A percentile compares a stretch with the other conserved stretches of the same genome.
Evolutionary conservation across 2,888 invertebrate genomes (phyloP).

Genomic region (Arrhopalites spinosus): DNA sequence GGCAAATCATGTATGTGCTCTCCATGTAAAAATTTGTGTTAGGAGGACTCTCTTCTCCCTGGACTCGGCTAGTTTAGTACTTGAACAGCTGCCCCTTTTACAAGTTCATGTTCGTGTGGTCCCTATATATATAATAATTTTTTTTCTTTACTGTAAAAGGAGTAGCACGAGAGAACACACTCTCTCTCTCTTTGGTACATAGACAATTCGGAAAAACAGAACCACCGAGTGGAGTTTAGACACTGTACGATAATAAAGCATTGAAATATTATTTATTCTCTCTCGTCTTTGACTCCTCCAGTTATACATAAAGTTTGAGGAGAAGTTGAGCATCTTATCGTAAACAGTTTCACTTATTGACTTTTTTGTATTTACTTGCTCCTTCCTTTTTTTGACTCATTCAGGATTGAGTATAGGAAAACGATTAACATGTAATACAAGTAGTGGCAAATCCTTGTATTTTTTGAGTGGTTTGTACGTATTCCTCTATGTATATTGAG

Average conservation of each 20-base stretch:
- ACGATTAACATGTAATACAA: no score
- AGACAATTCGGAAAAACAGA: constrained; percentile 20
- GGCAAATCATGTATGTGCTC: constrained; percentile 23
- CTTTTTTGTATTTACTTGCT: background rate
- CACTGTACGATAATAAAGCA: constrained; percentile 1
- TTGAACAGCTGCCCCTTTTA: constrained; percentile 34
- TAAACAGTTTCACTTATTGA: constrained; percentile 16
- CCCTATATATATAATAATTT: constrained; percentile 33
- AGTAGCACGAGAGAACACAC: background rate
- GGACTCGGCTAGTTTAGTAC: constrained; percentile 3
- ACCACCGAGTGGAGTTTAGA: background rate
- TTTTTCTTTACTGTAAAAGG: background rate
- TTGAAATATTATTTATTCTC: constrained; percentile 8
- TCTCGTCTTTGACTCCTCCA: background rate
- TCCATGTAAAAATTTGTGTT: constrained; percentile 4
- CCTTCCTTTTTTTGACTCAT: no score
- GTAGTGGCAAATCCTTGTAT: no score
- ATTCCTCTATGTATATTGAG: no score
- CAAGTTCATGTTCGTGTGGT: constrained; percentile 24
- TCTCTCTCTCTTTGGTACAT: no score
- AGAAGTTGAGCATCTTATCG: constrained; percentile 9
- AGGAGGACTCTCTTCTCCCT: constrained; percentile 7
- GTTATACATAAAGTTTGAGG: background rate
- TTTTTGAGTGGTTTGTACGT: no score
- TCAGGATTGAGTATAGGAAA: no score